These are phyloP conservation scores for Petrocephalus schoutedeni DNA, from an alignment of 2,797 vertebrate genomes.

Conservation along the genomic window DNA sequence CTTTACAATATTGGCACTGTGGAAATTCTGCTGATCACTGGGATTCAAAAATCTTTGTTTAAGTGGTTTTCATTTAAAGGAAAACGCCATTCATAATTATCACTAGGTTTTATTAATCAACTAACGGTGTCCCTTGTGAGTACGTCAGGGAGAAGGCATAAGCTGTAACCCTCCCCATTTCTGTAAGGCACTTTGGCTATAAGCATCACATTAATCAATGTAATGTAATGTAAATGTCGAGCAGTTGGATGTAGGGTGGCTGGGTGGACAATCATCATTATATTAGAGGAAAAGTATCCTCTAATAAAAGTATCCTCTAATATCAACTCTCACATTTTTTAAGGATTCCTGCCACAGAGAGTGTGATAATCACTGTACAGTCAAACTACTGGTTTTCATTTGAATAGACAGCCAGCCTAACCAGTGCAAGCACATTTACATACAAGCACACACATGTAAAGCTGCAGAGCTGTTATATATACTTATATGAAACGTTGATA, in stretches of 20 bases:
- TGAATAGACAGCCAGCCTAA: not conserved
- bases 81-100: not conserved
- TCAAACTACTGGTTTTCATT: not conserved
- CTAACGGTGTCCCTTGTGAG: not conserved
- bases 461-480: not conserved
- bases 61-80: conserved; percentile 2
- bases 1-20: not conserved
- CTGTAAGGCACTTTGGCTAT: not conserved
- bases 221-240: not conserved
- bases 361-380: not conserved
- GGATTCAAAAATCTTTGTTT: not conserved
- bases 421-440: not conserved
- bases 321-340: not conserved
- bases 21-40: not conserved
- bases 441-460: not conserved
- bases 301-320: no score
- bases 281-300: not conserved
- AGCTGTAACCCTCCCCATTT: not conserved
- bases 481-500: not conserved
- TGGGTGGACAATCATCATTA: not conserved
- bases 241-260: not conserved
- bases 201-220: not conserved
- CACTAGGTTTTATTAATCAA: not conserved
- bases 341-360: not conserved
- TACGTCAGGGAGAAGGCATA: not conserved